Base-by-base conservation (phyloP, 23 tunicate species). In the Ascidia mentula region DNA sequence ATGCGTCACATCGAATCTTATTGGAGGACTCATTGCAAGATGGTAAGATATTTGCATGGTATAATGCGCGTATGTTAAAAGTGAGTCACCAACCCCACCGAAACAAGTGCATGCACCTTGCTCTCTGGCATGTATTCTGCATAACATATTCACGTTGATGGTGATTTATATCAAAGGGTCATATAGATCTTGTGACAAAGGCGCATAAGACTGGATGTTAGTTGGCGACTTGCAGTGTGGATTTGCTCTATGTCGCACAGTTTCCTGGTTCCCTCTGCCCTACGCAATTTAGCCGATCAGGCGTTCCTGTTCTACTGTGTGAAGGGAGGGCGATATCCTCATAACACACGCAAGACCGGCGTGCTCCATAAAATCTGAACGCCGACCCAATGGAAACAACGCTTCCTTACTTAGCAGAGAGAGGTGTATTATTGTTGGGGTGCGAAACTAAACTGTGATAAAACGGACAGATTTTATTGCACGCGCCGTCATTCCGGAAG, bases 221-320 rank as follows among this genome's bases (percentile, higher is more conserved):
- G 22, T 53, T 53, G 28, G 65, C 28, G 65, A 26, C 65, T 53
- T 28, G 65, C 65, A 20, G 28, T 53, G 65, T 53, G 65, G 65
- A 53, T 53, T 53, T 28, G 65, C 65, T 53, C 24, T 53, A 53
- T 5, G 24, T 9, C 65, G 24, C 22, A 28, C 13, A 26, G 24
- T 53, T 53, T 53, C 65, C 65, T 53, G 65, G 65, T 53, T n/a
- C 65, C 65, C 65, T 26, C 28, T 53, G 65, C 65, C 65, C 65
- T 53, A 53, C 65, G 65, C 65, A 53, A 53, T 53, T 53, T 53
- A 28, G 65, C 65, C 65, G 24, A 26, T 20, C 65, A 26, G 65
- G 24, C 65, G 65, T 53, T 53, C 65, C 65, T 53, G 65, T 53
- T 53, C 65, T 20, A 28, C 4, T 28, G 65, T 53, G 65, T 53